Conservation (phyloP, 2,888 invertebrate species). For the Plebejus melissa region DNA sequence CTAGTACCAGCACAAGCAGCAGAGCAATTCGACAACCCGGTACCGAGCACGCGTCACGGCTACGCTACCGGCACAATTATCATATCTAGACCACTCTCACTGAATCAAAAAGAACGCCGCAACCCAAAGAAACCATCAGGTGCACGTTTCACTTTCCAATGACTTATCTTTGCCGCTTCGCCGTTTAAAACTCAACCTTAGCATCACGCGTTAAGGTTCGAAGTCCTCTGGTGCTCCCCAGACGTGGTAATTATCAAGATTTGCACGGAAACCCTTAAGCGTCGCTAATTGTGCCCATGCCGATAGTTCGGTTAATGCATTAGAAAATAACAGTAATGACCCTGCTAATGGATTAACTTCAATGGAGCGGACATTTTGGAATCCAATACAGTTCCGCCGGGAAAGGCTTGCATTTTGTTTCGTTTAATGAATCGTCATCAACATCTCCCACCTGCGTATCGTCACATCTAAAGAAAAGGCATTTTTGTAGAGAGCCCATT, state of each 20-base stretch:
- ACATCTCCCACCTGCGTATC: not conserved
- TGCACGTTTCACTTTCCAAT: conserved; percentile 78
- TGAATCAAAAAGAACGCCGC: conserved; percentile 72
- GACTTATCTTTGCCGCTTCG: conserved; percentile 54
- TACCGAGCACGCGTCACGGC: conserved; percentile 59
- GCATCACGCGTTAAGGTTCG: conserved; percentile 40
- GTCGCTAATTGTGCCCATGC: conserved; percentile 67
- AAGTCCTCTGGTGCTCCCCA: conserved; percentile 38
- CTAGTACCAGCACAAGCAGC: not conserved
- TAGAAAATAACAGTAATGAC: conserved; percentile 35
- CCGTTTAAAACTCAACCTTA: conserved; percentile 50
- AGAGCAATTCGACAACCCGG: conserved; percentile 35
- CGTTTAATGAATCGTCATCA: not conserved
- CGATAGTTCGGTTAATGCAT: conserved; percentile 49
- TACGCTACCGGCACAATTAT: conserved; percentile 71
- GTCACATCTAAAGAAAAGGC: not conserved
- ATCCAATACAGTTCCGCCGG: conserved; percentile 18
- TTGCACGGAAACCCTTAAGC: conserved; percentile 68
- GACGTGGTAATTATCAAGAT: conserved; percentile 66
- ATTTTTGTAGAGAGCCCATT: not conserved
- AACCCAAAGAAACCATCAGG: conserved; percentile 75
- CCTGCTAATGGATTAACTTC: conserved; percentile 16
- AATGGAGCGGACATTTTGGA: conserved; percentile 14
- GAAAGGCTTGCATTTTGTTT: conserved; percentile 8
- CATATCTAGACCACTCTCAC: conserved; percentile 77